Conservation (phyloP, 1,140 invertebrate species). For the Atopsyche davidsoni region DNA sequence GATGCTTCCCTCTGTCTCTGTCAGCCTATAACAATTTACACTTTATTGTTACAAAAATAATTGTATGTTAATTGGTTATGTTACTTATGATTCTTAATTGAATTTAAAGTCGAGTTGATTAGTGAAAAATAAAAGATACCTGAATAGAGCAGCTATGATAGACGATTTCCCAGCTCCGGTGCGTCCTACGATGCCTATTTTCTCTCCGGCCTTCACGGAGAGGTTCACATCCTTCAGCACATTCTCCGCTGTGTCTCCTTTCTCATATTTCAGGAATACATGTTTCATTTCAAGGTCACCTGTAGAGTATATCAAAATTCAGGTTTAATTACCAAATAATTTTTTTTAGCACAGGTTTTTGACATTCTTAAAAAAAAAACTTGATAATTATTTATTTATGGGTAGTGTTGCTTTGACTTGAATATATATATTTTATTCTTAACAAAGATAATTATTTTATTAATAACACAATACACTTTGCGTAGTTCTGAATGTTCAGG, state of each 20-base stretch:
- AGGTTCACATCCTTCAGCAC: slow-evolving; percentile 59
- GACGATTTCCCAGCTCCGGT: slow-evolving; percentile 72
- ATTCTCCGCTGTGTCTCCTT: slow-evolving; percentile 42
- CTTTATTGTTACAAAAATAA: slow-evolving; percentile 2
- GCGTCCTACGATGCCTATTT: slow-evolving; percentile 62
- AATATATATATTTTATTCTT: too few relatives aligned
- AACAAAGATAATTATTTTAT: too few relatives aligned
- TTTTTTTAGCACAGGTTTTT: too few relatives aligned
- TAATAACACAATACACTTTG: too few relatives aligned
- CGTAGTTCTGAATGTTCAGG: too few relatives aligned
- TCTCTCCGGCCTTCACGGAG: slow-evolving; percentile 54
- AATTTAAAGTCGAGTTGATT: neutral
- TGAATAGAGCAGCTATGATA: slow-evolving; percentile 61
- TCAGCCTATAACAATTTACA: slow-evolving; percentile 34
- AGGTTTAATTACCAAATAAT: neutral
- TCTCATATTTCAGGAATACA: slow-evolving; percentile 54
- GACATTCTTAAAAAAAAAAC: too few relatives aligned
- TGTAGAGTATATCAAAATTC: slow-evolving; percentile 24
- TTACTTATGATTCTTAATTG: neutral
- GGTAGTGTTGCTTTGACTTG: too few relatives aligned
- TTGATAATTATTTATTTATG: too few relatives aligned
- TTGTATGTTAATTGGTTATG: neutral
- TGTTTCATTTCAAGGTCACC: slow-evolving; percentile 60
- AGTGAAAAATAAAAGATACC: slow-evolving; percentile 32
- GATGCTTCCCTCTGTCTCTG: slow-evolving; percentile 45